A percentile compares a stretch with the other conserved stretches of the same genome.
Evolutionary conservation across 1,140 invertebrate genomes (phyloP).

Genomic region (Hormaphis cornu): DNA sequence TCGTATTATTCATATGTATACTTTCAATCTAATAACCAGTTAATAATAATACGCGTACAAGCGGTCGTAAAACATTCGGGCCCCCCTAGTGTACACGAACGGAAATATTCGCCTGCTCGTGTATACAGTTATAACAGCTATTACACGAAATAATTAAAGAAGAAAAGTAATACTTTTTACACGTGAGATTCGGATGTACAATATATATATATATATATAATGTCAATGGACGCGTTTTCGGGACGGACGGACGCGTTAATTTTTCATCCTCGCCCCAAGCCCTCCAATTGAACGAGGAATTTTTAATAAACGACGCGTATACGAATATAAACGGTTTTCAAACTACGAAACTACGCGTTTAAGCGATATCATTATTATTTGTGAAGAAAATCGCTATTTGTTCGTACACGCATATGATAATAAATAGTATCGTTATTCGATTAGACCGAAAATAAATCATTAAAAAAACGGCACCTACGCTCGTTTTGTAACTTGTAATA

Average conservation of each 20-base stretch:
- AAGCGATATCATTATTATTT: too few species aligned
- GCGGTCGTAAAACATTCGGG: conserved; percentile 19
- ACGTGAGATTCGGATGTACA: background rate
- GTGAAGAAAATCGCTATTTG: too few species aligned
- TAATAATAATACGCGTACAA: background rate
- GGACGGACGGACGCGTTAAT: background rate
- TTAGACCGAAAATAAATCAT: too few species aligned
- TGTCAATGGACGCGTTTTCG: conserved; percentile 19
- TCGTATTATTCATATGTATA: too few species aligned
- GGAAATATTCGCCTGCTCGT: background rate
- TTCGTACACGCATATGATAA: too few species aligned
- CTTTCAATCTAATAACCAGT: conserved; percentile 7
- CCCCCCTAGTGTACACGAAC: background rate
- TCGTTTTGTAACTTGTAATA: too few species aligned
- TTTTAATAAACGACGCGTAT: background rate
- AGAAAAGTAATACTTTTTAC: background rate
- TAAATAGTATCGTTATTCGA: too few species aligned
- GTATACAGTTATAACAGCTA: background rate
- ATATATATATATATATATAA: background rate
- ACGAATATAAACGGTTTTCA: too few species aligned
- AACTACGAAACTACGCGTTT: too few species aligned
- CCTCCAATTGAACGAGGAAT: background rate
- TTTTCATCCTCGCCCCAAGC: background rate
- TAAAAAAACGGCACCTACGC: too few species aligned
- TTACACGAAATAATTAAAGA: conserved; percentile 17